These are phyloP conservation scores for Notarius quadriscutis DNA, from an alignment of 2,113 vertebrate species.

Conservation along the genomic window DNA sequence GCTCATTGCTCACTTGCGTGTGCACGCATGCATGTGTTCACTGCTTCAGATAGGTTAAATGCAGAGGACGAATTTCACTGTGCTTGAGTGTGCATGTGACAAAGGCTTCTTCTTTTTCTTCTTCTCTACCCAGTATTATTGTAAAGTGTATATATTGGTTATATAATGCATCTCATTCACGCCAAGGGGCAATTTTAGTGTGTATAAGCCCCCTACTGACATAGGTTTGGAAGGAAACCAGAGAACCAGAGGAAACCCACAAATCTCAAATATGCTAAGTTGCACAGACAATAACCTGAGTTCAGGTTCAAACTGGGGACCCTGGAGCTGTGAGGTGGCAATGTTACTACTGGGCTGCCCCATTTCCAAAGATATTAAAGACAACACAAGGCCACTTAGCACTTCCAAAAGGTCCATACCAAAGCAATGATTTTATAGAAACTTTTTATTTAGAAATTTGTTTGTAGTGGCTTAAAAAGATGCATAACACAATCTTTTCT, in stretches of 20 bases:
- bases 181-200: background rate
- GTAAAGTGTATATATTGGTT: background rate
- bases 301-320: background rate
- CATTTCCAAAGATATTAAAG: background rate
- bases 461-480: slow-evolving; percentile 12
- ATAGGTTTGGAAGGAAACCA: background rate
- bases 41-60: too few relatives aligned
- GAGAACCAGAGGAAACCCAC: background rate
- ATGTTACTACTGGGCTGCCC: background rate
- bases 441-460: background rate
- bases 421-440: background rate
- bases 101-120: too few relatives aligned
- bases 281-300: background rate
- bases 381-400: background rate
- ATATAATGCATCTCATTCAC: background rate
- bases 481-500: slow-evolving; percentile 1
- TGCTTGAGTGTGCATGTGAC: too few relatives aligned
- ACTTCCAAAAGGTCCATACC: too few relatives aligned
- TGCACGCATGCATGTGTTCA: too few relatives aligned
- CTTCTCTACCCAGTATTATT: too few relatives aligned
- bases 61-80: too few relatives aligned
- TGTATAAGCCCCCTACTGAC: background rate
- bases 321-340: background rate
- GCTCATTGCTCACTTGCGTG: too few relatives aligned
- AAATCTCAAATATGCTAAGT: background rate